Evolutionary conservation across 2,113 vertebrate species (phyloP), one percentile per base, ranked within the genome.

Genomic region (Corapipo altera): DNA sequence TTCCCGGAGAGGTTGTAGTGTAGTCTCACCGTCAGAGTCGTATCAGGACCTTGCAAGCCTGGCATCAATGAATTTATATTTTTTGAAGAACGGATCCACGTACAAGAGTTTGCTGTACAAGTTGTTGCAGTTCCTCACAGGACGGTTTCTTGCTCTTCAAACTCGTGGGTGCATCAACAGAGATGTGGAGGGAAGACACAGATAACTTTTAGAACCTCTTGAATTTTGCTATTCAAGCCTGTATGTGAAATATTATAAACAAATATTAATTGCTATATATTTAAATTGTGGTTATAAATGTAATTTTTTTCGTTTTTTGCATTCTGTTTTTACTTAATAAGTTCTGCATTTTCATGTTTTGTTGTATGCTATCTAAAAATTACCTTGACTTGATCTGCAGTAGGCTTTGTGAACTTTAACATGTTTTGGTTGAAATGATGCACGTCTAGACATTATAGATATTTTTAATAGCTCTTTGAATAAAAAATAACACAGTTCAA

Each of bases 11-110:
- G 41, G 46, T 2, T 9, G 30, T 15, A 22, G 8, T 20, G 26
- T 37, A 14, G 6, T 30, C 6, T 49, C 44, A 2, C 4, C 1
- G 2, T 14, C 5, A 33, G 9, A 70, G 12, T 2, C 9, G 5
- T 4, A 0, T 24, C 5, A 35, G 39, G n/a, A 27, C 5, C 5
- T 62, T 2, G 3, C 4, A 48, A 81, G 14, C 24, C 2, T 24
- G 15, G 6, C 3, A 7, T 39, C 5, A 3, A 1, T 23, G 48
- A 5, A 10, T n/a, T 89, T 73, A 4, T 21, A 8, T 5, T 32
- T 39, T 13, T 19, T 58, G 59, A 91, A 77, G 37, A 28, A 26
- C 3, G 59, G 15, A 6, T 3, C 5, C 48, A 9, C 0, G 0
- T 32, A 4, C 3, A 52, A 46, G 30, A 20, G 8, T 28, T 19